These are phyloP conservation scores for Pelecanoides urinatrix DNA, from an alignment of 2,113 vertebrate species.

Conservation along the genomic window DNA sequence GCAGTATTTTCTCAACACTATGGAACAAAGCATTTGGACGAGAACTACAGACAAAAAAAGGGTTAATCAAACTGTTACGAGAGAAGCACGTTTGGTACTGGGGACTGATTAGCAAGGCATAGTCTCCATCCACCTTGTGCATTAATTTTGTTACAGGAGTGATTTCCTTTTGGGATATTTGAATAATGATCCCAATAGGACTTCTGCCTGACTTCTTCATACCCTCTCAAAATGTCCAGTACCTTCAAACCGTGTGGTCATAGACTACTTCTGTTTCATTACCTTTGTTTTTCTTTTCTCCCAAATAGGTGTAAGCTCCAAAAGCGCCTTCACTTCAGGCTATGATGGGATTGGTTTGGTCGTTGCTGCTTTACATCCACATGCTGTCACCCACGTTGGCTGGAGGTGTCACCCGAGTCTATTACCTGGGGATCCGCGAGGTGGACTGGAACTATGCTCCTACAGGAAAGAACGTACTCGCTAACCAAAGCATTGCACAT, in stretches of 20 bases:
- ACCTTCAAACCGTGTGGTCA: background rate
- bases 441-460: slow-evolving; percentile 76
- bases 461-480: slow-evolving; percentile 49
- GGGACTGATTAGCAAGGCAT: background rate
- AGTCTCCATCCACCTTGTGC: background rate
- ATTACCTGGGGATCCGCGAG: slow-evolving; percentile 73
- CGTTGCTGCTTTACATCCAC: slow-evolving; percentile 14
- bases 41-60: background rate
- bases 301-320: background rate
- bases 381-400: background rate
- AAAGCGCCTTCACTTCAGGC: background rate
- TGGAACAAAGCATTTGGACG: background rate
- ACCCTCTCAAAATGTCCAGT: background rate
- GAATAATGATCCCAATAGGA: background rate
- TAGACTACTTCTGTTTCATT: background rate
- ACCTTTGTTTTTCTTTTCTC: background rate
- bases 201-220: background rate
- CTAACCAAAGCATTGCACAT: background rate
- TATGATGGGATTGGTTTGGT: background rate
- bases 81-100: background rate
- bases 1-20: background rate
- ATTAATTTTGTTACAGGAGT: background rate
- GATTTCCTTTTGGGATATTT: background rate
- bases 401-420: slow-evolving; percentile 53
- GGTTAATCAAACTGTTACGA: background rate